Conservation (phyloP, 2,888 invertebrate species). For the Halocaridina rubra region DNA sequence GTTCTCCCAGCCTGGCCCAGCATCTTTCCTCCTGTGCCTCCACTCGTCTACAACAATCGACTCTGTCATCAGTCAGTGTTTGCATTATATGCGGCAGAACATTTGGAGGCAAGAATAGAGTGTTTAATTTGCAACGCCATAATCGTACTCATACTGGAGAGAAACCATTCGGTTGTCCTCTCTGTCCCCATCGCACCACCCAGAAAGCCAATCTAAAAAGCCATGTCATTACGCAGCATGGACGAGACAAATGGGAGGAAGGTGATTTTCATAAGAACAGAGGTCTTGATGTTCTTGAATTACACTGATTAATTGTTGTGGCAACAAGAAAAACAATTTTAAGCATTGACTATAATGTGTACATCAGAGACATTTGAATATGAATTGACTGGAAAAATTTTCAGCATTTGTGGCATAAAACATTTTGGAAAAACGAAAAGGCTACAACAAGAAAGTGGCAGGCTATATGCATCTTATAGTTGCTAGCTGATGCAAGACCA, state of each 20-base stretch:
- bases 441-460: too few relatives aligned
- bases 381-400: too few relatives aligned
- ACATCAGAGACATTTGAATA: too few relatives aligned
- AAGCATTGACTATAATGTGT: too few relatives aligned
- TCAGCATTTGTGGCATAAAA: too few relatives aligned
- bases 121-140: conserved; percentile 59
- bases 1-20: conserved; percentile 39
- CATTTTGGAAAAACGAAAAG: too few relatives aligned
- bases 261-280: not conserved
- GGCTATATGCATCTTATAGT: not conserved
- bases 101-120: conserved; percentile 60
- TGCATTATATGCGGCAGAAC: conserved; percentile 58
- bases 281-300: too few relatives aligned
- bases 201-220: conserved; percentile 58
- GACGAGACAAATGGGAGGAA: conserved; percentile 52
- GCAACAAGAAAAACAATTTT: too few relatives aligned
- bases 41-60: conserved; percentile 14
- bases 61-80: conserved; percentile 38
- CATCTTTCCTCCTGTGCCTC: conserved; percentile 36
- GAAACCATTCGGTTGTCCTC: conserved; percentile 61
- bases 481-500: not conserved
- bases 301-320: too few relatives aligned
- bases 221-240: conserved; percentile 51
- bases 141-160: conserved; percentile 62
- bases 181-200: conserved; percentile 57